Conservation (phyloP, 2,888 invertebrate genomes). For the Noctua comes region DNA sequence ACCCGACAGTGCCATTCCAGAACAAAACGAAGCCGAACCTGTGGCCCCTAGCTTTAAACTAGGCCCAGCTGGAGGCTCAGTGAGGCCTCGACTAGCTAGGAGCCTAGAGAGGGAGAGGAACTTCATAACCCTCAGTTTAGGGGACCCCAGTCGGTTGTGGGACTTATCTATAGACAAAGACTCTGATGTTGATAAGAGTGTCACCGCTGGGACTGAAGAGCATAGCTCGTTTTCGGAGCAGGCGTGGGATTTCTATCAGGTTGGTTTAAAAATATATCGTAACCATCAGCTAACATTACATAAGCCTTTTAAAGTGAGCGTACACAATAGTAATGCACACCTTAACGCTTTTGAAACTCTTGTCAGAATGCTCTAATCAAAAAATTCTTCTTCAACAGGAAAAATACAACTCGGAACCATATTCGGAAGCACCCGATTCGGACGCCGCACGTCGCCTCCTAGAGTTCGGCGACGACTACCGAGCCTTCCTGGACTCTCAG, state of each 20-base stretch:
- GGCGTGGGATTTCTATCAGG: constrained; percentile 99
- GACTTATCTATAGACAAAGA: constrained; percentile 86
- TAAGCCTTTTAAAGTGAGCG: background rate
- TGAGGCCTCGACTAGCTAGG: constrained; percentile 82
- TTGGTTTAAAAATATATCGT: constrained; percentile 72
- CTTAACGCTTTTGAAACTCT: too few species aligned
- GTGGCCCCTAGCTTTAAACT: constrained; percentile 92
- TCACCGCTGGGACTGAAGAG: constrained; percentile 92
- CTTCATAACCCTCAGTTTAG: constrained; percentile 83
- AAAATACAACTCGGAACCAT: constrained; percentile 97
- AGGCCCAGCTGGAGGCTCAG: constrained; percentile 89
- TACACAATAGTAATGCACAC: background rate
- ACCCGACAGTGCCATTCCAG: constrained; percentile 82
- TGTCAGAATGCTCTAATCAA: background rate
- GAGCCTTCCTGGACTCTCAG: constrained; percentile 96
- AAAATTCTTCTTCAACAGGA: constrained; percentile 91
- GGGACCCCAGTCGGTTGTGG: constrained; percentile 86
- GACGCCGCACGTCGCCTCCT: constrained; percentile 95
- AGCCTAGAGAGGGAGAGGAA: constrained; percentile 84
- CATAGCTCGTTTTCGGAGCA: constrained; percentile 96
- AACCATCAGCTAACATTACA: background rate
- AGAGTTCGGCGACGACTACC: constrained; percentile 97
- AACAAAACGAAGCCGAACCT: constrained; percentile 81
- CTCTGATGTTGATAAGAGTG: constrained; percentile 90
- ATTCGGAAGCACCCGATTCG: constrained; percentile 96